These are phyloP conservation scores for Galeopsomyia nigrocyanea DNA, from an alignment of 2,888 invertebrate species.

Conservation along the genomic window DNA sequence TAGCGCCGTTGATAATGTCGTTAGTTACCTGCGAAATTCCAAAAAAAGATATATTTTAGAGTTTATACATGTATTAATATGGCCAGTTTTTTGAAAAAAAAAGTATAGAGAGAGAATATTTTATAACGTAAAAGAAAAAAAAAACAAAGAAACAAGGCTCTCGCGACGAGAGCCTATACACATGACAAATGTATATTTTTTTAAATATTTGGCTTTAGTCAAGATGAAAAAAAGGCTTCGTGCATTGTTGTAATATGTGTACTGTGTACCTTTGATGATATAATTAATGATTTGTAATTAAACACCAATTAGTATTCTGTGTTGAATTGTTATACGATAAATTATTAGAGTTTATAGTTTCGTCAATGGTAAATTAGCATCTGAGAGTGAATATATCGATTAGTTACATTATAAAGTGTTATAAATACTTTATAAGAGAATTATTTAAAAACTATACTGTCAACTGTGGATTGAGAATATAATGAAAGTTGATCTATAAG, in stretches of 20 bases:
- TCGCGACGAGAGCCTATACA: conserved; percentile 13
- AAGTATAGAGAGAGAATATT: conserved; percentile 7
- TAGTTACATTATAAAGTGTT: conserved; percentile 9
- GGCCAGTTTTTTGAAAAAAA: conserved; percentile 20
- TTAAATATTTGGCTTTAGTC: conserved; percentile 43
- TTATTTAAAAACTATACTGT: too few species aligned
- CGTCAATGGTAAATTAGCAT: conserved; percentile 21
- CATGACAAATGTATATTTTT: conserved; percentile 43
- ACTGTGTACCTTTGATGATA: conserved; percentile 27
- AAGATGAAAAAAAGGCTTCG: conserved; percentile 12
- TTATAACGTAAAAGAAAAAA: conserved; percentile 20
- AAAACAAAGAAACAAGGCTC: conserved; percentile 9
- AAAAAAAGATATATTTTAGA: conserved; percentile 41
- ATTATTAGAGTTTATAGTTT: conserved; percentile 23
- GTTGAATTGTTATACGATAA: conserved; percentile 17
- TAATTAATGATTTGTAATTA: conserved; percentile 32
- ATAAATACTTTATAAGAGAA: too few species aligned
- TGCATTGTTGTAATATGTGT: conserved; percentile 24
- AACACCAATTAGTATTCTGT: conserved; percentile 40
- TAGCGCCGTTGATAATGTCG: conserved; percentile 26
- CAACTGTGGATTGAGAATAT: too few species aligned
- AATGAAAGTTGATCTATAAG: too few species aligned
- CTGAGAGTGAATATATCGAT: conserved; percentile 6
- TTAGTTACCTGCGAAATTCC: conserved; percentile 26
- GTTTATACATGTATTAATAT: conserved; percentile 29